Conservation (phyloP, 2,797 vertebrate genomes). For the Amazona finschi region DNA sequence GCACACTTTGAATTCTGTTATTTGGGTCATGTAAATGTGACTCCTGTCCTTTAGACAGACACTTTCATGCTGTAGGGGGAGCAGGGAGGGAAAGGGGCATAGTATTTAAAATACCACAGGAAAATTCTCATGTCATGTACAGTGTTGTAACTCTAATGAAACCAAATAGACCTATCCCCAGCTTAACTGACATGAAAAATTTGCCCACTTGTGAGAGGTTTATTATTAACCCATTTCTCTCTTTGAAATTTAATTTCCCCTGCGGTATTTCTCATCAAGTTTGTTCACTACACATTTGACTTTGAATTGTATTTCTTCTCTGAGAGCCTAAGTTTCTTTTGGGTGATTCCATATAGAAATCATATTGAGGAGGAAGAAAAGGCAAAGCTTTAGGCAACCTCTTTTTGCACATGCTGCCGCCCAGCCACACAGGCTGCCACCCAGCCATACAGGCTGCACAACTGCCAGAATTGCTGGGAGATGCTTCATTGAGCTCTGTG, state of each 20-base stretch:
- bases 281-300: accelerated
- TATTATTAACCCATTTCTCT: neutral
- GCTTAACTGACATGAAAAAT: neutral
- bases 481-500: neutral
- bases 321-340: neutral
- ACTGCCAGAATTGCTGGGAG: neutral
- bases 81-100: neutral
- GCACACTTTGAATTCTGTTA: conserved; percentile 40
- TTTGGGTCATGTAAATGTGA: conserved; percentile 12
- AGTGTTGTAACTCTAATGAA: neutral
- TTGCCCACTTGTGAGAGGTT: neutral
- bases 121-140: neutral
- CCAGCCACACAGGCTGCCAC: neutral
- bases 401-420: neutral
- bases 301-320: neutral
- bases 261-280: neutral
- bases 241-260: neutral
- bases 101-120: neutral
- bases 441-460: accelerated
- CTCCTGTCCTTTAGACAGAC: conserved; percentile 40
- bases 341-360: neutral
- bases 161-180: neutral
- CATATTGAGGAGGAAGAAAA: neutral
- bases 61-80: neutral
- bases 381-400: neutral